A percentile compares a stretch with the other conserved stretches of the same genome.
Conservation (phyloP, 1,140 invertebrate genomes). For the Hormaphis cornu region DNA sequence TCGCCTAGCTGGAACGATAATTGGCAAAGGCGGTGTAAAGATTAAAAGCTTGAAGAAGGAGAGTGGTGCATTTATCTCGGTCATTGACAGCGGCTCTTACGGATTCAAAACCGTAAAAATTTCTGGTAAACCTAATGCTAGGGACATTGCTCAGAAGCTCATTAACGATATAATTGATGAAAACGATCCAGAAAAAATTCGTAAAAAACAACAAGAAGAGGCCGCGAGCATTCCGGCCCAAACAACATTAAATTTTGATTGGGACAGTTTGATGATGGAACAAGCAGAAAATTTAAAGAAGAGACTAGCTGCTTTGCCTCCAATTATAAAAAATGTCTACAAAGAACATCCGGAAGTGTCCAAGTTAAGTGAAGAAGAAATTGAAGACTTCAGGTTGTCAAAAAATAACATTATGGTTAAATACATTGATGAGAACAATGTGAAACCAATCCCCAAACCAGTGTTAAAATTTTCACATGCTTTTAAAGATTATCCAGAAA, state of each 20-base stretch:
- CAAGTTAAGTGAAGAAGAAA: constrained; percentile 53
- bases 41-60: constrained; percentile 62
- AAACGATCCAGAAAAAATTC: neutral
- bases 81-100: constrained; percentile 37
- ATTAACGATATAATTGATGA: neutral
- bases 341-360: constrained; percentile 62
- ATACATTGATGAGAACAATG: constrained; percentile 43
- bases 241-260: neutral
- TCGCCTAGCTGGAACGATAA: constrained; percentile 43
- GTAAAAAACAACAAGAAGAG: neutral
- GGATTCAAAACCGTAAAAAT: neutral
- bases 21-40: constrained; percentile 61
- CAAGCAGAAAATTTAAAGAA: constrained; percentile 24
- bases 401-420: constrained; percentile 66
- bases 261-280: constrained; percentile 3
- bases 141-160: neutral
- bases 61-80: constrained; percentile 50
- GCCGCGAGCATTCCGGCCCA: neutral
- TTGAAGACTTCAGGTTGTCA: constrained; percentile 48
- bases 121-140: neutral
- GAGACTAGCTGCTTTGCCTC: constrained; percentile 54
- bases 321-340: constrained; percentile 75
- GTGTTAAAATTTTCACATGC: constrained; percentile 74
- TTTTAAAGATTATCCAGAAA: constrained; percentile 69
- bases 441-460: constrained; percentile 66